Conservation (phyloP, 1,140 invertebrate species). For the Drosophila azteca region DNA sequence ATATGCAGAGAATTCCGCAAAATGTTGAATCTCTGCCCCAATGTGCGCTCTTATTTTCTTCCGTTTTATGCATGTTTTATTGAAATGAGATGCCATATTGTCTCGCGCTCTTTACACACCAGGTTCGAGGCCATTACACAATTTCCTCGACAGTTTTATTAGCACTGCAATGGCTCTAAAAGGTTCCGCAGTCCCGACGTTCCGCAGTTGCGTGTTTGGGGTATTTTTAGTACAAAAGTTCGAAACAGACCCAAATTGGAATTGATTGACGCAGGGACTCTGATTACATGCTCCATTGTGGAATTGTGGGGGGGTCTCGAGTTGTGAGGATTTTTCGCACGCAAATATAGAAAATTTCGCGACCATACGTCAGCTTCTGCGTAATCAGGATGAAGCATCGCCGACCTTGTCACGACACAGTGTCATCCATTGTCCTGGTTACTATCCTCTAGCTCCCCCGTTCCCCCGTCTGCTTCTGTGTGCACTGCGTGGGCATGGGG, state of each 20-base stretch:
- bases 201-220: conserved; percentile 13
- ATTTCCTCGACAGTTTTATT: conserved; percentile 14
- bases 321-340: background rate
- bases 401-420: conserved; percentile 43
- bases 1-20: no score
- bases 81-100: conserved; percentile 9
- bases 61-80: background rate
- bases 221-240: conserved; percentile 43
- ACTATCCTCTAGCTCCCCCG: conserved; percentile 16
- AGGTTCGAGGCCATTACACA: background rate
- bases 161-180: conserved; percentile 12
- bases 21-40: no score
- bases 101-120: background rate
- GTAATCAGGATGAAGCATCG: conserved; percentile 22
- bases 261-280: conserved; percentile 15
- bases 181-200: background rate
- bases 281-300: conserved; percentile 40
- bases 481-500: background rate
- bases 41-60: no score
- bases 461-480: background rate
- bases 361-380: conserved; percentile 32
- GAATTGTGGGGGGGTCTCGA: no score
- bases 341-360: conserved; percentile 48
- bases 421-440: conserved; percentile 58
- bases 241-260: conserved; percentile 36